Conservation (phyloP, 2,797 vertebrate species). For the Ctenopoma multispine region DNA sequence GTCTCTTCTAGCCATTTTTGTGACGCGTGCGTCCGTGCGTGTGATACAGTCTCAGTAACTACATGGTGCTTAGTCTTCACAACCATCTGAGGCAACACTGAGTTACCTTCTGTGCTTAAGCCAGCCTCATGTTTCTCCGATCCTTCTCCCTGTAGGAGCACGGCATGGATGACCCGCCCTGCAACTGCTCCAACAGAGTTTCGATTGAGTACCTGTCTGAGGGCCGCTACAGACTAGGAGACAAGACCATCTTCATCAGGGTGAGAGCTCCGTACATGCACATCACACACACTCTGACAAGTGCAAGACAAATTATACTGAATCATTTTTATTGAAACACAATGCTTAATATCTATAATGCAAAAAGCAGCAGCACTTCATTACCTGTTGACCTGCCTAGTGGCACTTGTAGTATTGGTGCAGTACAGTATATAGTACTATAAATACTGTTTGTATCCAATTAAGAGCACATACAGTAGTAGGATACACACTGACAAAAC, state of each 20-base stretch:
- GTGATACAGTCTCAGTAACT: background rate
- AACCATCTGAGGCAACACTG: background rate
- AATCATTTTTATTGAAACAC: background rate
- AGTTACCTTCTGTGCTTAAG: background rate
- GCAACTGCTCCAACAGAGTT: conserved; percentile 94
- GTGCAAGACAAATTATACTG: no score
- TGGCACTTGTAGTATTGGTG: background rate
- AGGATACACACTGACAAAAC: conserved; percentile 1
- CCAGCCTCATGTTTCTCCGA: background rate
- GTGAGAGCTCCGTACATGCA: conserved; percentile 79
- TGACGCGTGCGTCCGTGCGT: no score
- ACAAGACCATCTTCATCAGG: conserved; percentile 97
- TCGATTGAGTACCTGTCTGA: conserved; percentile 98
- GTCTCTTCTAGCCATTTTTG: background rate
- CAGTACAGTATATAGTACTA: no score
- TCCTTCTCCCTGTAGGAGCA: conserved; percentile 83
- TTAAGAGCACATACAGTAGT: conserved; percentile 4
- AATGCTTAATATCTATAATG: background rate
- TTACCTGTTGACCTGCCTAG: no score
- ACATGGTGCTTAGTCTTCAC: background rate
- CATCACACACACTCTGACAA: background rate
- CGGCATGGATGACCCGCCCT: conserved; percentile 91
- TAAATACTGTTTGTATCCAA: conserved; percentile 24
- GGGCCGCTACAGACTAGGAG: conserved; percentile 95
- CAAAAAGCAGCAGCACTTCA: background rate